phyloP scores from a whole-genome alignment of 2,113 vertebrate genomes.

The Campylorhamphus procurvoides region DNA sequence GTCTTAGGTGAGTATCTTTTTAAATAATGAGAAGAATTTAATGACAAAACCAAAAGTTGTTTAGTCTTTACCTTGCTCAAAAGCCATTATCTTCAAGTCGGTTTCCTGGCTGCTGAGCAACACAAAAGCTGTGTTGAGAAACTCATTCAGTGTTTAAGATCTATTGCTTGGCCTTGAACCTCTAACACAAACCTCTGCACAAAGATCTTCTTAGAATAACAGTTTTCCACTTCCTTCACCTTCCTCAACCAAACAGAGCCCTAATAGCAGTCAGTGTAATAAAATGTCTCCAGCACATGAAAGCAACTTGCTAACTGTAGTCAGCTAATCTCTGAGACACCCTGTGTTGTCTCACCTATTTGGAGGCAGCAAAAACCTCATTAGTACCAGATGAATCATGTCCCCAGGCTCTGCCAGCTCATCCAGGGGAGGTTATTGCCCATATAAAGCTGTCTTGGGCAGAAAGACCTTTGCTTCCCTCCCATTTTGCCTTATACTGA shows the following conservation, averaged over 20 bases:
- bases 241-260: background rate
- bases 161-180: conserved; percentile 27
- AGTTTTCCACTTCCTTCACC: background rate
- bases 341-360: background rate
- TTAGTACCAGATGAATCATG: background rate
- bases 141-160: background rate
- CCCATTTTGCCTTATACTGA: background rate
- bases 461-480: background rate
- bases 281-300: background rate
- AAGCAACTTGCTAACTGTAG: background rate
- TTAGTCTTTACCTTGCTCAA: background rate
- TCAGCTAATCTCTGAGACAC: background rate
- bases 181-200: background rate
- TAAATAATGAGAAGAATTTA: conserved; percentile 21
- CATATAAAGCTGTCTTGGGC: background rate
- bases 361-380: conserved; percentile 5
- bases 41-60: background rate
- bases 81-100: background rate
- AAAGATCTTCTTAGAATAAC: background rate
- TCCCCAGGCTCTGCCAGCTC: background rate
- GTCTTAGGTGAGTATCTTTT: background rate
- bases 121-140: background rate
- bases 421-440: background rate
- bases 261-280: background rate
- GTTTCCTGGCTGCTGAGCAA: conserved; percentile 9